These are phyloP conservation scores for Thryonomys swinderianus DNA, from an alignment of 2,113 vertebrate species.

Conservation along the genomic window DNA sequence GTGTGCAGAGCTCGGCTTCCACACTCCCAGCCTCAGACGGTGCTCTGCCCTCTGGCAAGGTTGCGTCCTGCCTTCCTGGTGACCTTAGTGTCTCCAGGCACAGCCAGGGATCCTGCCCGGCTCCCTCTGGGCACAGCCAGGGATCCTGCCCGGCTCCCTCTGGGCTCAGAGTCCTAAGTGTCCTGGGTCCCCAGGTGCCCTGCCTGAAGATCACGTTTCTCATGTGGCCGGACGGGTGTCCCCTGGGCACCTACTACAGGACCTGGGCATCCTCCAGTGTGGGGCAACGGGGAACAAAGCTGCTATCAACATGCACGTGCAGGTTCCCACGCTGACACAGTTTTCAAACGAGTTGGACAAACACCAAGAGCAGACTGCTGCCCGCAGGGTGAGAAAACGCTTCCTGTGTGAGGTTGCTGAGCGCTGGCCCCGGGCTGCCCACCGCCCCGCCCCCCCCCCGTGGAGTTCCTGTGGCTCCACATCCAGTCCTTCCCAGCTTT, in stretches of 20 bases:
- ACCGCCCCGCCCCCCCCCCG: fast-evolving
- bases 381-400: not conserved
- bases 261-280: not conserved
- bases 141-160: not conserved
- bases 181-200: fast-evolving
- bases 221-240: not conserved
- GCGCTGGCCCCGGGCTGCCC: not conserved
- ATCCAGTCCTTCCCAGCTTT: not conserved
- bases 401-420: not conserved
- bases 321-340: not conserved
- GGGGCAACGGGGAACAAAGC: not conserved
- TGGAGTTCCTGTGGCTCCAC: fast-evolving
- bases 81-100: not conserved
- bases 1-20: not conserved
- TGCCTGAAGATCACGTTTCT: not conserved
- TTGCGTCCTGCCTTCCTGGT: fast-evolving
- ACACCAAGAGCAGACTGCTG: not conserved
- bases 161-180: not conserved
- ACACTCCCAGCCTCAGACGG: too few relatives aligned
- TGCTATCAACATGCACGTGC: not conserved
- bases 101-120: too few relatives aligned
- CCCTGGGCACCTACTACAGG: not conserved
- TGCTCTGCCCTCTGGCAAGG: not conserved
- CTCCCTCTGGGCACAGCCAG: not conserved
- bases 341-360: not conserved